Base-by-base conservation (phyloP, 1,140 invertebrate genomes). In the Pseudomyrmex sp. region DNA sequence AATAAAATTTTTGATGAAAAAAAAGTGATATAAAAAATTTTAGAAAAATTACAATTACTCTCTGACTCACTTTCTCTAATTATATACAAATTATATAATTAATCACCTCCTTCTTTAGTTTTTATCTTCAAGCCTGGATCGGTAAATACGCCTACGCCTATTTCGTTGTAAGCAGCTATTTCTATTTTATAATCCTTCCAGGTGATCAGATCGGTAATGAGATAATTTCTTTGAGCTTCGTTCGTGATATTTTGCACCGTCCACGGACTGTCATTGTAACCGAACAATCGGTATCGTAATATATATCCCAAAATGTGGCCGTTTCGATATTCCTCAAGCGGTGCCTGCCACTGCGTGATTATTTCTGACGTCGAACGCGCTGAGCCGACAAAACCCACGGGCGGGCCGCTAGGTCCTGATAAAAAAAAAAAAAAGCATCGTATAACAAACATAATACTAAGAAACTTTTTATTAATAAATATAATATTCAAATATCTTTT, bases 181-280 rank as follows among this genome's bases (percentile, higher is more conserved):
- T 99, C 98, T 0, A 99, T 97, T 54, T 98, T 97, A 90, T 99
- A 99, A 93, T 99, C 98, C 93, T 99, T 98, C 98, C 98, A 99
- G 0, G 98, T 99, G 74, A 99, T 99, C 54, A 99, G 94, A 91
- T 99, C 98, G 88, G 98, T 97, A 76, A 99, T 98, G 0, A 99
- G 95, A 91, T 97, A 99, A 93, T 98, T 99, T 85, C 97, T 96
- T 92, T 99, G 98, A 0, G 97, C 98, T 93, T 98, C 97, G 92
- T 98, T 98, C 0, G 97, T 98, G 23, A 99, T 97, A 92, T 99
- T 99, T 87, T 97, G 96, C 90, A 96, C 96, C 7, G 96, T 98
- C 98, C 97, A 98, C 0, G 97, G 97, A 83, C 97, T 97, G 88
- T 98, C 97, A 82, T 97, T 97, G 93, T 99, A 99, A 0, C 98